Conservation (phyloP, 2,113 vertebrate genomes). For the Hyperoodon ampullatus region DNA sequence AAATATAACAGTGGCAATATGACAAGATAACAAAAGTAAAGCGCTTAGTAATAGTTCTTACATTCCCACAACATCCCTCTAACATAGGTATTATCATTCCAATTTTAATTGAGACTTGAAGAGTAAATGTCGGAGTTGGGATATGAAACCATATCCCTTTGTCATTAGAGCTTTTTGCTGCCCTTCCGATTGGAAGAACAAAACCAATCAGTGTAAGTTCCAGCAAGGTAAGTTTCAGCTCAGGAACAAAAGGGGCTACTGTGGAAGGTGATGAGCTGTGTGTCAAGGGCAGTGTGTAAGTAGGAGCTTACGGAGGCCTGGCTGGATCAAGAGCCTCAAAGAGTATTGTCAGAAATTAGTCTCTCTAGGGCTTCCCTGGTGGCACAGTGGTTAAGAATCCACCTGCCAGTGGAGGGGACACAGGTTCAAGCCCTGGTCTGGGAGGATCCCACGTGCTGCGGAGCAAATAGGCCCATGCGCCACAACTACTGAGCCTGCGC, state of each 20-base stretch:
- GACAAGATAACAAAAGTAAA: background rate
- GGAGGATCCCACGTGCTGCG: too few relatives aligned
- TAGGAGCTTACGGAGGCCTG: background rate
- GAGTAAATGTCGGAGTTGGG: background rate
- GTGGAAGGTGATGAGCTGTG: background rate
- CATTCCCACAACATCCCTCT: background rate
- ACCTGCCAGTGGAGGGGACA: too few relatives aligned
- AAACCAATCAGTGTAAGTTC: background rate
- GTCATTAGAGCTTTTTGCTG: background rate
- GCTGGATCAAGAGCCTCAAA: background rate
- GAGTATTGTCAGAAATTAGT: background rate
- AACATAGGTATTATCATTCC: background rate
- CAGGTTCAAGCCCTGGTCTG: too few relatives aligned
- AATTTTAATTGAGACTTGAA: background rate
- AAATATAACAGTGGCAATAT: rapidly evolving
- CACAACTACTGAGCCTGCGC: too few relatives aligned
- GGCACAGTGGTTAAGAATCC: too few relatives aligned
- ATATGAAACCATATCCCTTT: background rate
- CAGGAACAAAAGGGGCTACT: background rate
- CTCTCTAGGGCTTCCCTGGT: background rate
- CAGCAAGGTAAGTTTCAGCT: background rate
- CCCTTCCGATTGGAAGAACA: background rate
- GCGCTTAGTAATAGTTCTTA: background rate
- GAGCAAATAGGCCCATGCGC: too few relatives aligned
- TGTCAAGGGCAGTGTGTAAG: background rate